Base-by-base conservation (phyloP, 35 echinoderm and acorn worm species). In the Holothuria glaberrima region DNA sequence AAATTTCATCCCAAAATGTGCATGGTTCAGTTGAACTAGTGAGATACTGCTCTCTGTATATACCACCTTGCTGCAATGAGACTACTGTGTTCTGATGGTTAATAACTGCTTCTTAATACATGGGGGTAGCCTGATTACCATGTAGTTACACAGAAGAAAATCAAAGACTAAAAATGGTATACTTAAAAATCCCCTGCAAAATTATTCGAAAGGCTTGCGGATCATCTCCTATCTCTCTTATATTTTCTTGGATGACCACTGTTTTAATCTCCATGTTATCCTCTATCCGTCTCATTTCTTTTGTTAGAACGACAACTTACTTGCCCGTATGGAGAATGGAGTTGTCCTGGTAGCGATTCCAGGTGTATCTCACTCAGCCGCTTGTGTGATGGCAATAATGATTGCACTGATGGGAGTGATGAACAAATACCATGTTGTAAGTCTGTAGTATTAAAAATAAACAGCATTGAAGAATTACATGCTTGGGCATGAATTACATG, bases 351-450 rank as follows among this genome's bases (percentile, higher is more conserved):
- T 20, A 61, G 54, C n/a, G 24, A 84, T 61, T 29, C 80, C 25
- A 84, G 17, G 57, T 84, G 80, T 64, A 61, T 84, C 12, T 56
- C 80, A 21, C n/a, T 84, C 30, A 56, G 59, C 12, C 52, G 59
- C 29, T 57, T 84, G n/a, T 84, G 80, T 64, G 59, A 84, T 84
- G 31, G 54, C 0, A 64, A 59, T 26, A 21, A 84, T 21, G 80
- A 84, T 26, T 84, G 80, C 20, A 21, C 80, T 5, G 28, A 52
- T 24, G 80, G 80, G n/a, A 54, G 56, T 30, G 80, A 84, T 61
- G 80, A 84, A 21, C 54, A 61, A 59, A 59, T 61, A 30, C 80
- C 80, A 0, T 84, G 80, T 41, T 61, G 80, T 84, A 84, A 84
- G 80, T 61, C 10, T n/a, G n/a, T n/a, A 29, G 31, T 27, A 18